Percentiles rank a stretch among this genome's conserved stretches.
Conservation (phyloP, 2,113 vertebrate species). For the Scalopus aquaticus region DNA sequence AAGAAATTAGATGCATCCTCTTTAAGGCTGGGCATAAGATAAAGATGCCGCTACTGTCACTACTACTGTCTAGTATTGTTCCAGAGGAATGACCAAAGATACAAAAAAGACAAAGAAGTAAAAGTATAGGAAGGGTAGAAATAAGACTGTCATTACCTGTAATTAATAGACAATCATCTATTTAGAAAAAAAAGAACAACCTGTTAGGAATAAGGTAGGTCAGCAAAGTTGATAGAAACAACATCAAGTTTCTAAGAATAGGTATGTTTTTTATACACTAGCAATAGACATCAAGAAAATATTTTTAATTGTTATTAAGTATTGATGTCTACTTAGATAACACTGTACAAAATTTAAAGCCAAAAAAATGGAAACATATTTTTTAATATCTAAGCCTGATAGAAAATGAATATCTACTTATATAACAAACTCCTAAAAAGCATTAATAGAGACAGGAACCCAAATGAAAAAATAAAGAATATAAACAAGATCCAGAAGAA, state of each 20-base stretch:
- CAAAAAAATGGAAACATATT: not conserved
- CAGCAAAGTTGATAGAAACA: not conserved
- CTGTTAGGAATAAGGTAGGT: not conserved
- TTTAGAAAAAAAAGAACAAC: not conserved
- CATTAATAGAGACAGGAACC: not conserved
- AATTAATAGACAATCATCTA: not conserved
- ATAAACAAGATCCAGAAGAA: not conserved
- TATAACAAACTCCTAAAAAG: not conserved
- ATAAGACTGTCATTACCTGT: not conserved
- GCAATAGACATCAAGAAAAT: not conserved
- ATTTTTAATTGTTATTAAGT: conserved; percentile 27
- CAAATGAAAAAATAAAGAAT: not conserved
- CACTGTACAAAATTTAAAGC: not conserved
- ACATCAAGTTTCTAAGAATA: not conserved
- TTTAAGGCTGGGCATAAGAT: not conserved
- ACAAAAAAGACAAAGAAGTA: not conserved
- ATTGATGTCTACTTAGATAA: not conserved
- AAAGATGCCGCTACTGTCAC: not conserved
- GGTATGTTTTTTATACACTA: not conserved
- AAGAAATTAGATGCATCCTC: not conserved
- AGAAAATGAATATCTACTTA: conserved; percentile 6
- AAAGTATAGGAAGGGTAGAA: not conserved
- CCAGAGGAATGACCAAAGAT: not conserved
- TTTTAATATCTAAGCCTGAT: conserved; percentile 1
- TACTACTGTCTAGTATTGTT: not conserved